Percentiles rank a stretch among this genome's conserved stretches.
Evolutionary conservation across 2,888 invertebrate species (phyloP).

Genomic region (Crocallis elinguaria): DNA sequence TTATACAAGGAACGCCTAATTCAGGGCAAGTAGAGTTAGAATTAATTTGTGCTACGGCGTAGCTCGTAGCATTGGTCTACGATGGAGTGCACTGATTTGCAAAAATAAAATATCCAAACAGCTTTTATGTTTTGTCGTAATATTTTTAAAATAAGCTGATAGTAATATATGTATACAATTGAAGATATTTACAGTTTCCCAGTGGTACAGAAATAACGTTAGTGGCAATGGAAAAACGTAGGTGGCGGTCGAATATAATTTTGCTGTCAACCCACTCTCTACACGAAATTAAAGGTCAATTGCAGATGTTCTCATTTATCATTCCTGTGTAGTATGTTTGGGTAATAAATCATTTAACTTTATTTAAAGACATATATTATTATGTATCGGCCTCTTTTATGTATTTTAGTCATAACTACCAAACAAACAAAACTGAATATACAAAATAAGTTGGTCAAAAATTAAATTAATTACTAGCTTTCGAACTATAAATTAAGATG

Average conservation of each 20-base stretch:
- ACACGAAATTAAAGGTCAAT: conserved; percentile 4
- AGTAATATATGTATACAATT: not conserved
- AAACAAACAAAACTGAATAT: no score
- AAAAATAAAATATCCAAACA: not conserved
- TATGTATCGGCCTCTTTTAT: no score
- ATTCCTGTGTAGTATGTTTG: not conserved
- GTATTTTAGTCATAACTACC: no score
- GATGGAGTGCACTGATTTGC: conserved; percentile 20
- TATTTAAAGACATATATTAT: not conserved
- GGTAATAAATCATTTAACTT: not conserved
- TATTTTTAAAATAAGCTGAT: no score
- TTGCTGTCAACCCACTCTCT: conserved; percentile 16
- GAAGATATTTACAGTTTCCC: conserved; percentile 11
- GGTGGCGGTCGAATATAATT: conserved; percentile 15
- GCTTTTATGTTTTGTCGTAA: not conserved
- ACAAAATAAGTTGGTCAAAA: no score
- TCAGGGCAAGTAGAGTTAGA: not conserved
- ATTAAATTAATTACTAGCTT: no score
- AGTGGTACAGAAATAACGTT: conserved; percentile 15
- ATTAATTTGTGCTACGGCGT: conserved; percentile 46
- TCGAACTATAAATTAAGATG: no score
- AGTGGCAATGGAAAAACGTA: conserved; percentile 12
- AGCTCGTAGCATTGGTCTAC: conserved; percentile 43
- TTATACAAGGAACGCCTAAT: not conserved
- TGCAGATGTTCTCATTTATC: conserved; percentile 5